Conservation (phyloP, 1,140 invertebrate genomes). For the Helicoverpa armigera region DNA sequence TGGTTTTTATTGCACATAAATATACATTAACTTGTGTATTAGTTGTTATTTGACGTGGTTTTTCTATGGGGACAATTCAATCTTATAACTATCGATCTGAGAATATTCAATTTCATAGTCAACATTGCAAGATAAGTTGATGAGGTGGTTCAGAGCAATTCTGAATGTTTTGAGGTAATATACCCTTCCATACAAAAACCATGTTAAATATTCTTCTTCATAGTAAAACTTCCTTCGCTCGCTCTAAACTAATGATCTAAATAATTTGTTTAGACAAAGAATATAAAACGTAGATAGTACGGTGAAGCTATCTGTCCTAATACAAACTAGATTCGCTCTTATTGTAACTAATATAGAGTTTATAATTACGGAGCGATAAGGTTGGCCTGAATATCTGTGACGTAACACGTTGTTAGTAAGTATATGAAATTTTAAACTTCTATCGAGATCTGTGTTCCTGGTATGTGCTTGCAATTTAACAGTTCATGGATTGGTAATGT, state of each 20-base stretch:
- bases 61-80: no score
- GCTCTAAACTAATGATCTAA: slow-evolving; percentile 16
- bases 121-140: no score
- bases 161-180: no score
- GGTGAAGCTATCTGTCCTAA: neutral
- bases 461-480: neutral
- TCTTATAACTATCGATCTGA: no score
- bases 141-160: no score
- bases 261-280: neutral
- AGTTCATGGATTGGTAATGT: neutral
- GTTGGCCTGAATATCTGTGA: slow-evolving; percentile 12
- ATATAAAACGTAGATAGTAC: neutral
- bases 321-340: slow-evolving; percentile 13
- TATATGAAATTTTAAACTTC: slow-evolving; percentile 14
- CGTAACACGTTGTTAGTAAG: slow-evolving; percentile 12
- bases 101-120: no score
- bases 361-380: slow-evolving; percentile 3
- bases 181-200: neutral
- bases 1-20: slow-evolving; percentile 3
- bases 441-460: slow-evolving; percentile 32
- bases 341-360: slow-evolving; percentile 2
- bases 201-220: neutral
- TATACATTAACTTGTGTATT: neutral
- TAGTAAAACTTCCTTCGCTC: neutral
- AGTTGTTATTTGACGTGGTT: neutral